Conservation (phyloP, 2,797 vertebrate genomes). For the Dipus sagitta region DNA sequence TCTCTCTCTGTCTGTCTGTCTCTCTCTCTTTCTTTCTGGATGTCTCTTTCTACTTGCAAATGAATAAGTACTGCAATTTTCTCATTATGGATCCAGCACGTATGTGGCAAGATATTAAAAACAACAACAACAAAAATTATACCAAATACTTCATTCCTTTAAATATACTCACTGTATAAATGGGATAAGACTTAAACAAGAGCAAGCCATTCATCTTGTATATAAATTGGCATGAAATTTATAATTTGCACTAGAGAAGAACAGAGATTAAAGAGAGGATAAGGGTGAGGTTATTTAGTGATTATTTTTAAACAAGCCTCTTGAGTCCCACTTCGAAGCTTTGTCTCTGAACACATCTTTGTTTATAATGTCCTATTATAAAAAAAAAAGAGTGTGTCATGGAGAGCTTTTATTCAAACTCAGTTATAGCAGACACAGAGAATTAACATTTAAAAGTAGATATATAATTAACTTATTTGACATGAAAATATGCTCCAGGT, state of each 20-base stretch:
- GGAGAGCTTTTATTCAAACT: constrained; percentile 69
- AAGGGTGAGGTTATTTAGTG: background rate
- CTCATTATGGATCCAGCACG: background rate
- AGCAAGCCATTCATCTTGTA: constrained; percentile 31
- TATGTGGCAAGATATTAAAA: background rate
- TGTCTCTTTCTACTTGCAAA: too few relatives aligned
- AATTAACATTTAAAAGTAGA: constrained; percentile 74
- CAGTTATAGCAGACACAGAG: constrained; percentile 78
- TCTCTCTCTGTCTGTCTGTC: too few relatives aligned
- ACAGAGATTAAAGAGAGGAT: constrained; percentile 44
- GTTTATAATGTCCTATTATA: constrained; percentile 37
- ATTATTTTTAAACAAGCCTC: constrained; percentile 17
- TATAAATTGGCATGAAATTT: constrained; percentile 30
- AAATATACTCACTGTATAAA: background rate
- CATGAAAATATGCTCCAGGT: constrained; percentile 83
- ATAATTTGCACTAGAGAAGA: constrained; percentile 34
- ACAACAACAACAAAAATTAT: background rate
- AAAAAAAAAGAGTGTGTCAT: background rate
- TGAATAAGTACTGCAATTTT: background rate
- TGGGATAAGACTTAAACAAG: background rate
- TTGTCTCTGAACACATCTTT: constrained; percentile 14
- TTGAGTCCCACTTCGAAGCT: constrained; percentile 47
- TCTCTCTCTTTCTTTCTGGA: too few relatives aligned
- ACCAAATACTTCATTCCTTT: background rate
- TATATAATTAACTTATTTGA: constrained; percentile 67